These are phyloP conservation scores for Caenorhabditis macrosperma DNA, from an alignment of 2,888 invertebrate species.

Conservation along the genomic window DNA sequence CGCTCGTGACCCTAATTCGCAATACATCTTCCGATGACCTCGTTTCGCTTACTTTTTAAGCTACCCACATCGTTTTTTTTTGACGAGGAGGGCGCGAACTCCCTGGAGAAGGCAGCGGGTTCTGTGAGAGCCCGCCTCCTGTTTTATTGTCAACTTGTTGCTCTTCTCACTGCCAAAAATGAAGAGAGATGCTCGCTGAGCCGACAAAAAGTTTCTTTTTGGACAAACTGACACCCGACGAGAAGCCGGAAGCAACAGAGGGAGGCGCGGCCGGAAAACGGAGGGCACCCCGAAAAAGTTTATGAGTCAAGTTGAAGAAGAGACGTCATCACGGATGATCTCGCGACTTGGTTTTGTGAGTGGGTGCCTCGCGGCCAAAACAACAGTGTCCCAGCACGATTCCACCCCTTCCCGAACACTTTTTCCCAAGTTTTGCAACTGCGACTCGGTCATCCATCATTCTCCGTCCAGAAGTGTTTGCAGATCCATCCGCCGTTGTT, in stretches of 20 bases:
- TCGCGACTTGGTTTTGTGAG: not conserved
- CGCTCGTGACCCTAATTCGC: conserved; percentile 44
- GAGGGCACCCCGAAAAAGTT: conserved; percentile 38
- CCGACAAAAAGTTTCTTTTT: conserved; percentile 38
- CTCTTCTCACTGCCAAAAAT: conserved; percentile 43
- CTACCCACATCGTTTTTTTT: conserved; percentile 38
- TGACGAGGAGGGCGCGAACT: conserved; percentile 33
- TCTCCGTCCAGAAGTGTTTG: not conserved
- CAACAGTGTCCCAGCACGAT: not conserved
- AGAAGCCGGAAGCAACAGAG: conserved; percentile 23
- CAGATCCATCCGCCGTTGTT: too few species aligned
- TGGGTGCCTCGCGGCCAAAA: not conserved
- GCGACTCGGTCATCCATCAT: not conserved
- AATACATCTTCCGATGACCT: conserved; percentile 36
- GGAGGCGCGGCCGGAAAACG: conserved; percentile 20
- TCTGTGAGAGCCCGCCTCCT: conserved; percentile 17
- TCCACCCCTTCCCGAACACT: not conserved
- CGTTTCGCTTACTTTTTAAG: conserved; percentile 19
- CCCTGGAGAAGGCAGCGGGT: conserved; percentile 44
- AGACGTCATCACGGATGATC: conserved; percentile 31
- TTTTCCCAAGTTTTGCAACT: not conserved
- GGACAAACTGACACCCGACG: conserved; percentile 42
- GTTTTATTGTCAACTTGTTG: conserved; percentile 58
- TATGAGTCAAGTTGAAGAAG: conserved; percentile 32
- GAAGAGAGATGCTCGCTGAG: conserved; percentile 47